Conservation (phyloP, 2,888 invertebrate species). For the Chelonus formosanus region DNA sequence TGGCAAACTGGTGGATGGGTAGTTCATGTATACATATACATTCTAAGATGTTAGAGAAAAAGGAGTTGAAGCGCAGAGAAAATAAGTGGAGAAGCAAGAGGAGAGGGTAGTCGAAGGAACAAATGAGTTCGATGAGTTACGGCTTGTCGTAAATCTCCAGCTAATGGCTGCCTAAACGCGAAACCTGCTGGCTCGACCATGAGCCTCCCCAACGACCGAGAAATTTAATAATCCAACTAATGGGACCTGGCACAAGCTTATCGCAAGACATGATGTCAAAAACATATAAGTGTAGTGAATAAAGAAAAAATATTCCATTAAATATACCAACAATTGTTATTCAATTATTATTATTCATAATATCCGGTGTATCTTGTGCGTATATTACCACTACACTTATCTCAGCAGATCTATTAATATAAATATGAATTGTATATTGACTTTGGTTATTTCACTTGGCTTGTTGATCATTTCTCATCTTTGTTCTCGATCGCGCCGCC, state of each 20-base stretch:
- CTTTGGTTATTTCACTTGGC: slow-evolving; percentile 15
- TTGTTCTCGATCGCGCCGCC: slow-evolving; percentile 37
- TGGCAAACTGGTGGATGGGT: slow-evolving; percentile 13
- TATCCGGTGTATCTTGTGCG: too few species aligned
- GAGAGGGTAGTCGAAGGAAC: slow-evolving; percentile 51
- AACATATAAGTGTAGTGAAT: slow-evolving; percentile 26
- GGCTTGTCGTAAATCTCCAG: slow-evolving; percentile 63
- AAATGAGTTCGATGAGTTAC: slow-evolving; percentile 65
- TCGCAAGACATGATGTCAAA: slow-evolving; percentile 48
- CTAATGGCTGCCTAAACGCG: slow-evolving; percentile 65
- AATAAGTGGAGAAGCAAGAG: slow-evolving; percentile 30
- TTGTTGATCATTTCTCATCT: slow-evolving; percentile 23
- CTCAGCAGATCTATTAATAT: slow-evolving; percentile 1
- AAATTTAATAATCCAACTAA: slow-evolving; percentile 66
- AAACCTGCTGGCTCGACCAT: slow-evolving; percentile 56
- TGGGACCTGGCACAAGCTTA: slow-evolving; percentile 59
- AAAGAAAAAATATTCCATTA: slow-evolving; percentile 2
- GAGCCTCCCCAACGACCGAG: slow-evolving; percentile 54
- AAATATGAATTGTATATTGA: slow-evolving; percentile 1
- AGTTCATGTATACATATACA: slow-evolving; percentile 20
- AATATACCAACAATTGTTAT: slow-evolving; percentile 3
- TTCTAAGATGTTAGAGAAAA: slow-evolving; percentile 30
- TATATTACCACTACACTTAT: too few species aligned
- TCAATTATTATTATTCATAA: too few species aligned
- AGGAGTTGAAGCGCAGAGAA: slow-evolving; percentile 28